These are phyloP conservation scores for Meandrina meandrites DNA, from an alignment of 92 coral and sea anemone genomes.

Conservation along the genomic window DNA sequence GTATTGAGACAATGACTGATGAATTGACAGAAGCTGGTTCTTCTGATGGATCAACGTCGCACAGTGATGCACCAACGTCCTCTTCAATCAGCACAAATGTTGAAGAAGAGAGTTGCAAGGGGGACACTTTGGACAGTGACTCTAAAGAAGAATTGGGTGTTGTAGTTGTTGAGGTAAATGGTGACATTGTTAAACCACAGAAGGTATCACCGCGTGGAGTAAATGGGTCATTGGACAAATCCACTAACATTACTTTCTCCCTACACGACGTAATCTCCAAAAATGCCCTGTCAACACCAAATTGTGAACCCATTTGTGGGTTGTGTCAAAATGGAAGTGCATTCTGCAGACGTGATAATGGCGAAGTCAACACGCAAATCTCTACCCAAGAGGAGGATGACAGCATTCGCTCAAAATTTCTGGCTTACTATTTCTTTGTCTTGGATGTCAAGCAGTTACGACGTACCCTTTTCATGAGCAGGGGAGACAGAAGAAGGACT, in stretches of 20 bases:
- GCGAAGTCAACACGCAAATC: not conserved
- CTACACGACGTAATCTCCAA: not conserved
- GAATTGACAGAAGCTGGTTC: not conserved
- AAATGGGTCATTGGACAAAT: not conserved
- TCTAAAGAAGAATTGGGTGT: not conserved
- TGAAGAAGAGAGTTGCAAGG: not conserved
- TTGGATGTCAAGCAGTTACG: slow-evolving; percentile 55
- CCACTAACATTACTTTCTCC: not conserved
- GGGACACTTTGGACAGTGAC: not conserved
- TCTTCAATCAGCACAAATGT: not conserved
- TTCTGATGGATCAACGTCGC: not conserved
- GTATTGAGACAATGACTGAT: not conserved
- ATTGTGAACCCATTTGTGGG: not conserved
- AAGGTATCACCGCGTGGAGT: not conserved
- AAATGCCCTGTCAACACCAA: not conserved
- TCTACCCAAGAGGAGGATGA: slow-evolving; percentile 20
- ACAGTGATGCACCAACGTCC: not conserved
- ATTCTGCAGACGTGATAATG: not conserved
- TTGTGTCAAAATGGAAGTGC: slow-evolving; percentile 17
- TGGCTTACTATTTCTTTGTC: slow-evolving; percentile 51
- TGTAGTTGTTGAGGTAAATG: not conserved
- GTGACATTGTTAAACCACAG: not conserved
- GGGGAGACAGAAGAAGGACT: slow-evolving; percentile 48
- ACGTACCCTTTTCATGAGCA: slow-evolving; percentile 49
- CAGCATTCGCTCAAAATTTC: slow-evolving; percentile 45